Base-by-base conservation (phyloP, 2,888 invertebrate genomes). In the Vandiemenella viatica region DNA sequence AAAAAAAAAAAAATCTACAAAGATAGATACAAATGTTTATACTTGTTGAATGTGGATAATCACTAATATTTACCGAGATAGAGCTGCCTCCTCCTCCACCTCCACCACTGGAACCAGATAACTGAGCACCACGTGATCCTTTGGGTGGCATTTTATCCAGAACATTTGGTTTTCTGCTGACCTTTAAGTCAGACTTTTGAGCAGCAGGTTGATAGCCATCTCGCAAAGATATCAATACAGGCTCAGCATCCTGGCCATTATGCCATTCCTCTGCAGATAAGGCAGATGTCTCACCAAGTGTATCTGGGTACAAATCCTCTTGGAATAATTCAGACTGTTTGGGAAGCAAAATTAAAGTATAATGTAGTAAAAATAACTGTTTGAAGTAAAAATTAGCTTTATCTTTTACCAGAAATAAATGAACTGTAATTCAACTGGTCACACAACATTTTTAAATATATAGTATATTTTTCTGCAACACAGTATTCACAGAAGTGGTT, bases 291-390 rank as follows among this genome's bases (percentile, higher is more conserved):
- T 92, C 89, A 47, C 92, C 90, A 16, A 89, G 71, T 6, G 96
- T 95, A 64, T 95, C 93, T 0, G 96, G 96, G 68, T 92, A 97
- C 55, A 97, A 73, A 70, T 96, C 96, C 66, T 93, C 92, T 71
- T 96, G 96, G 75, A 96, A 96, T 61, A 90, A 76, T 69, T 93
- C 93, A 54, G 93, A 92, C 77, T 79, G 63, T 23, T 62, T 64
- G 51, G 50, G 50, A 44, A 50, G 10, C 16, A 26, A n/a, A 45
- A n/a, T 13, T 43, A 17, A 4, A n/a, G n/a, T n/a, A n/a, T n/a
- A n/a, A n/a, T n/a, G n/a, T n/a, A n/a, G n/a, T n/a, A n/a, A n/a
- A n/a, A n/a, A n/a, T n/a, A n/a, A n/a, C n/a, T n/a, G n/a, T n/a
- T n/a, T n/a, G n/a, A n/a, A n/a, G n/a, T n/a, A n/a, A n/a, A n/a